Evolutionary conservation across 1,140 invertebrate species (phyloP), one percentile per base, ranked within the genome.

Genomic region (Leptinotarsa defecta): DNA sequence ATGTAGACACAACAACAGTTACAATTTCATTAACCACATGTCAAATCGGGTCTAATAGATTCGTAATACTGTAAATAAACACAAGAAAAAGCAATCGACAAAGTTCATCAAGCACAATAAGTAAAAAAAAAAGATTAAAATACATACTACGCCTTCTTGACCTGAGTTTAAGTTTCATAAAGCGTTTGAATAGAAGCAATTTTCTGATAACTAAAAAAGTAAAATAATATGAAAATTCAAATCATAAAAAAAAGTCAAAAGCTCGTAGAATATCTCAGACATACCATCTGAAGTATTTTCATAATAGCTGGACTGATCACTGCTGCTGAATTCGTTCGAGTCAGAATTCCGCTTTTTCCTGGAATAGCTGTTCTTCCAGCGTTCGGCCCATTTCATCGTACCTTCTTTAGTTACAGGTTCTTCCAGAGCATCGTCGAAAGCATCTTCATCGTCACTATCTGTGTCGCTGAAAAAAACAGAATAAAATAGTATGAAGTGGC

Each of bases 221-320:
- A 65, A 5, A 65, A 62, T 62, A 62, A 3, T 65, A 24, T 65
- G 1, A 17, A 15, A 65, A 22, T 65, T n/a, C 15, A 0, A 65
- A 65, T 13, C 64, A 65, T 24, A 5, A 34, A 65, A 65, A 65
- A 27, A 27, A 65, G 11, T 65, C 15, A 65, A 65, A 24, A 24
- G 0, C 1, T 3, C 1, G 27, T 20, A 24, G 22, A 65, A 24
- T 20, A 15, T 65, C 1, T 65, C 5, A 68, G 8, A 70, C 71
- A 68, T 74, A 91, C 90, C 91, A 85, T 90, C 90, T 79, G 88
- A 90, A 62, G 88, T 90, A 78, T 91, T 91, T 80, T 92, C 91
- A 78, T 88, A 87, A 78, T 88, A 88, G 80, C 88, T 89, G 67
- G 87, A 88, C 62, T 87, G 84, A 74, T 91, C 89, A 22, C 90